Base-by-base conservation (phyloP, 2,797 vertebrate species). In the Botia almorhae region DNA sequence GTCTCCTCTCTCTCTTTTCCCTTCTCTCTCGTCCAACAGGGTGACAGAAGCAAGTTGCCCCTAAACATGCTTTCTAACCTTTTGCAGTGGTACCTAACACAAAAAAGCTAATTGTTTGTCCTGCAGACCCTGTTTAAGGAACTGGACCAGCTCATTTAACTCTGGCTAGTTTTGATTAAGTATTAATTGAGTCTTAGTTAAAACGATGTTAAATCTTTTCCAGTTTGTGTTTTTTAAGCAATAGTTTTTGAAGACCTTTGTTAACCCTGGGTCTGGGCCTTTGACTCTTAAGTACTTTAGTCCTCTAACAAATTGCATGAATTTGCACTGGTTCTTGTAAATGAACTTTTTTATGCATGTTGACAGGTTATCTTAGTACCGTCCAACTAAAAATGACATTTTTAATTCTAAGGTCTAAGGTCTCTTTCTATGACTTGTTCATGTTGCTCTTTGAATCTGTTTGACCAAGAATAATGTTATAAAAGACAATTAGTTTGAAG, bases 1-100 rank as follows among this genome's bases (percentile, higher is more conserved):
- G 90, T 92, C 92, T 92, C 93, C 91, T 93, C 92, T 23, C 65
- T 26, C 53, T 55, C 58, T n/a, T 13, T 65, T 81, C 64, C 56
- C 43, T 85, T 78, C 87, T 63, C 83, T 87, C 89, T 91, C 86
- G 89, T 86, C 89, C 92, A 91, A 92, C 90, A 92, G 91, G 86
- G 90, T 93, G 93, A 93, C 93, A 93, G 92, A 93, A 93, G 90
- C 93, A 93, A 92, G 19, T 85, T 90, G 69, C 89, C 90, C 90
- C 90, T 60, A 17, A 87, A 89, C 89, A 89, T 90, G 90, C 91
- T 91, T 90, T 91, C 89, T 94, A 89, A 90, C 92, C 91, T 93
- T 92, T 91, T 89, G 89, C 90, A 87, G 89, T 82, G 56, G 85
- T 84, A 88, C 90, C 51, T 56, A 11, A 46, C 23, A 65, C 50